phyloP scores from a whole-genome alignment of 2,888 invertebrate species.

The Epinotia brunnichana region DNA sequence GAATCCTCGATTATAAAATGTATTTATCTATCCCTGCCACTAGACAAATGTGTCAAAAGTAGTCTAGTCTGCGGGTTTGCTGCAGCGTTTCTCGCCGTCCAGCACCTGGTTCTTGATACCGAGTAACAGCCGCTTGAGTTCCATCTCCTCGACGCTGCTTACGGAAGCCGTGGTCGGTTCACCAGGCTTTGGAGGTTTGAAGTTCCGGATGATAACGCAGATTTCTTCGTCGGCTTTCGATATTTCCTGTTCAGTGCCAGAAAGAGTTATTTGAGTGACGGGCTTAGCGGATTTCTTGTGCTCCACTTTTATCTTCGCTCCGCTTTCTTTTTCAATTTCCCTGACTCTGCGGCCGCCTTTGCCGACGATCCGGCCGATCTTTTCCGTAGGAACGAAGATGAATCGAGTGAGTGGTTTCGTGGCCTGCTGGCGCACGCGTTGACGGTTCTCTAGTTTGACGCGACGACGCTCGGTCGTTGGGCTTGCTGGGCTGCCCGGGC shows the following conservation, averaged over 20 bases:
- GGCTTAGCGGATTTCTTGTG: conserved; percentile 12
- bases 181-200: neutral
- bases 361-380: conserved; percentile 31
- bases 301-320: neutral
- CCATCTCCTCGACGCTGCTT: neutral
- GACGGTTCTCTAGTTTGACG: conserved; percentile 1
- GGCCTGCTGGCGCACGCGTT: neutral
- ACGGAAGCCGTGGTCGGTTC: neutral
- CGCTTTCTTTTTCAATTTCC: conserved; percentile 11
- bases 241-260: neutral
- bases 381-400: conserved; percentile 11
- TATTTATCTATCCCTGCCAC: no score
- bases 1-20: no score
- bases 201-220: neutral
- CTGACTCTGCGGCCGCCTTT: conserved; percentile 10
- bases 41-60: neutral
- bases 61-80: neutral
- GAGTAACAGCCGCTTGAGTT: neutral
- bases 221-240: neutral
- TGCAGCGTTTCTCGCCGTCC: neutral
- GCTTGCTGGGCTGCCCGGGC: neutral
- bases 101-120: conserved; percentile 3
- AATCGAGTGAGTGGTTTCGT: neutral
- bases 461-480: neutral
- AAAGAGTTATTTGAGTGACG: neutral